phyloP scores from a whole-genome alignment of 2,113 vertebrate species.

The Halcyon malimbica region DNA sequence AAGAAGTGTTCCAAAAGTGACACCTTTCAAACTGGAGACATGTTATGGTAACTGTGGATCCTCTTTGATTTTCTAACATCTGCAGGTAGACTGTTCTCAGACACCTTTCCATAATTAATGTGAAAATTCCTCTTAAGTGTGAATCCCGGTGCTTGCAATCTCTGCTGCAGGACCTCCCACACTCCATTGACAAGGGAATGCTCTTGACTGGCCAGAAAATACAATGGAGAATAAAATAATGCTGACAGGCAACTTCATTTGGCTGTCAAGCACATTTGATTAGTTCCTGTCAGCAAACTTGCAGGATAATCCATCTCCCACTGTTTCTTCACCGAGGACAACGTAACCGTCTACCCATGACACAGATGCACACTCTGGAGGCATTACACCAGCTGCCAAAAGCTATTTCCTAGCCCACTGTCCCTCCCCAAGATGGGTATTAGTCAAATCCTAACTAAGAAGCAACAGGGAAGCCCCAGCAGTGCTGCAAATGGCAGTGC shows the following conservation, averaged over 20 bases:
- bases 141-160: background rate
- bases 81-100: background rate
- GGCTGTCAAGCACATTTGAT: slow-evolving; percentile 19
- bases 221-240: slow-evolving; percentile 13
- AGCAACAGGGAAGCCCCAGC: background rate
- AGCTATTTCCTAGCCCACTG: background rate
- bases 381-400: background rate
- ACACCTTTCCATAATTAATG: background rate
- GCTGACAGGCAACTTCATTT: slow-evolving; percentile 46
- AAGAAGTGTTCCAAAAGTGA: background rate
- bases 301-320: slow-evolving; percentile 45
- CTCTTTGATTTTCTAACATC: slow-evolving; percentile 2
- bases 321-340: slow-evolving; percentile 30
- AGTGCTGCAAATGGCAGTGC: background rate
- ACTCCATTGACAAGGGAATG: background rate
- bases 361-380: background rate
- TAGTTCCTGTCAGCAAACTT: slow-evolving; percentile 52
- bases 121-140: background rate
- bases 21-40: background rate
- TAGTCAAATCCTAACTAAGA: background rate
- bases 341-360: background rate
- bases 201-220: slow-evolving; percentile 27
- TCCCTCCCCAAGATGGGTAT: background rate
- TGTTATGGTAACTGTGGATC: background rate
- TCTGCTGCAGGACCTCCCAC: background rate